Percentiles rank a stretch among this genome's conserved stretches.
These are phyloP conservation scores for Leucophenga varia DNA, from an alignment of 1,140 invertebrate species.

Conservation along the genomic window DNA sequence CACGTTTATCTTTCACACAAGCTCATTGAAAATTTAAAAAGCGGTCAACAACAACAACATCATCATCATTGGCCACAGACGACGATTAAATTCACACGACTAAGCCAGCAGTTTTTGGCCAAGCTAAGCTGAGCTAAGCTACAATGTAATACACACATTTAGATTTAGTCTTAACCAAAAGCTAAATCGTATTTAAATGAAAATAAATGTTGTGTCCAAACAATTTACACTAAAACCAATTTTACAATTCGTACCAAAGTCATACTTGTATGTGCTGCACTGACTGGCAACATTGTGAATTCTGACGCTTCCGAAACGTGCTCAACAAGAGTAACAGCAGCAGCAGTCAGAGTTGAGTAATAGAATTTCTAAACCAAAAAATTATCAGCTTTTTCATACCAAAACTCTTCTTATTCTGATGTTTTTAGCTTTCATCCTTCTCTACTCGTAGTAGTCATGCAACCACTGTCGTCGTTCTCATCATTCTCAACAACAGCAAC, in stretches of 20 bases:
- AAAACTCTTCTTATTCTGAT: too few relatives aligned
- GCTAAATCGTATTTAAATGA: slow-evolving; percentile 49
- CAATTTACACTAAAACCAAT: slow-evolving; percentile 51
- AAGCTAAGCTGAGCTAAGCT: slow-evolving; percentile 3
- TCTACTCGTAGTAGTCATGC: background rate
- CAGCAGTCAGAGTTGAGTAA: too few relatives aligned
- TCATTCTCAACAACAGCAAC: too few relatives aligned
- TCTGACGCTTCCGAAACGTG: too few relatives aligned
- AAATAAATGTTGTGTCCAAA: slow-evolving; percentile 51
- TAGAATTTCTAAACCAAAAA: too few relatives aligned
- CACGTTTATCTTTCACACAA: too few relatives aligned
- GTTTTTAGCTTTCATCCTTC: too few relatives aligned
- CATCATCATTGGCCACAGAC: background rate
- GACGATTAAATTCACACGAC: slow-evolving; percentile 6
- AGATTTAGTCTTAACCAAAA: slow-evolving; percentile 19
- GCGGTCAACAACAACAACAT: slow-evolving; percentile 20
- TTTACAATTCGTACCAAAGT: slow-evolving; percentile 42
- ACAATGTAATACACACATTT: too few relatives aligned
- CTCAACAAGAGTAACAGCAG: too few relatives aligned
- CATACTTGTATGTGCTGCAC: slow-evolving; percentile 15
- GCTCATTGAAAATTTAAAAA: slow-evolving; percentile 50
- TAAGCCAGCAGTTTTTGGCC: slow-evolving; percentile 7
- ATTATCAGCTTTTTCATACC: too few relatives aligned
- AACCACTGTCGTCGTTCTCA: background rate
- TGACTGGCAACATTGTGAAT: too few relatives aligned